A percentile compares a stretch with the other conserved stretches of the same genome.
Evolutionary conservation across 1,140 invertebrate genomes (phyloP).

Genomic region (Rhyacophila brunnea): DNA sequence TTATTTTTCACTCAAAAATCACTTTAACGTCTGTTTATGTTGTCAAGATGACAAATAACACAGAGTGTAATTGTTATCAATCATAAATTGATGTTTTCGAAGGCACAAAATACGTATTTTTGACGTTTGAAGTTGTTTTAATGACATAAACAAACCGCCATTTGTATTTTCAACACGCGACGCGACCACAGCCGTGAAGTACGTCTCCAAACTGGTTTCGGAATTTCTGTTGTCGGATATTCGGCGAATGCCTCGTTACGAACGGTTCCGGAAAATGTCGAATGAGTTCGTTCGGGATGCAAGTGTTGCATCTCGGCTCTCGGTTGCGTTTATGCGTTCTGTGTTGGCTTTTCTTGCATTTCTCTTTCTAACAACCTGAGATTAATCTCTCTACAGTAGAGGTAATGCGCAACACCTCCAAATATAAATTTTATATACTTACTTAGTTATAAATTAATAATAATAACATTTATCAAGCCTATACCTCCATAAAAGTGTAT

Average conservation of each 20-base stretch:
- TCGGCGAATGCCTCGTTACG: constrained; percentile 23
- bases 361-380: background rate
- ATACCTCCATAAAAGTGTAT: too few relatives aligned
- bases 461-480: too few relatives aligned
- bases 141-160: constrained; percentile 32
- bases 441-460: too few relatives aligned
- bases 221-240: constrained; percentile 16
- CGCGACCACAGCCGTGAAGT: constrained; percentile 9
- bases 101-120: background rate
- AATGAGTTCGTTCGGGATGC: constrained; percentile 4
- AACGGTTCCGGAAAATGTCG: constrained; percentile 17
- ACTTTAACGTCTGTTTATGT: too few relatives aligned
- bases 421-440: too few relatives aligned
- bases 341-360: background rate
- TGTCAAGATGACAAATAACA: too few relatives aligned
- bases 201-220: constrained; percentile 30
- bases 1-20: too few relatives aligned
- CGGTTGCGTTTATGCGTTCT: constrained; percentile 4
- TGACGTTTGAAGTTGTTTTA: constrained; percentile 18
- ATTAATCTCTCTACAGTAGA: too few relatives aligned
- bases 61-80: too few relatives aligned
- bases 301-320: too few relatives aligned
- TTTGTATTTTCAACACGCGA: constrained; percentile 17
- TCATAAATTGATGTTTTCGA: too few relatives aligned
- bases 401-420: background rate